These are phyloP conservation scores for Homalodisca vitripennis DNA, from an alignment of 1,140 invertebrate genomes.

Conservation along the genomic window DNA sequence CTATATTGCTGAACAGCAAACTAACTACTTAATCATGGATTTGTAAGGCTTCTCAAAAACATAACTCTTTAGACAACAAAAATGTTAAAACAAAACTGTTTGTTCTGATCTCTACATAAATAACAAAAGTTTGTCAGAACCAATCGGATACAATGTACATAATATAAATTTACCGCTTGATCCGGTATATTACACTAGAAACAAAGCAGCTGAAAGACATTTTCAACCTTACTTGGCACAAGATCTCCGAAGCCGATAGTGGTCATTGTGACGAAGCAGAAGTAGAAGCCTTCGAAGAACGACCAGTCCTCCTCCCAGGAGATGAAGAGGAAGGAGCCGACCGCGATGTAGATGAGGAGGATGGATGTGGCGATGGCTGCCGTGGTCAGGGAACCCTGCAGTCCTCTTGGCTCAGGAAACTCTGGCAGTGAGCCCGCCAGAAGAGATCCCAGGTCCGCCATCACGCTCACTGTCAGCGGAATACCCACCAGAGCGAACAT, in stretches of 20 bases:
- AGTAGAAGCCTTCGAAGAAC: constrained; percentile 92
- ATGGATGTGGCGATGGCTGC: constrained; percentile 69
- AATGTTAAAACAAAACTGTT: too few species aligned
- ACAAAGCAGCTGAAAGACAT: too few species aligned
- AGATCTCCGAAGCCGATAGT: constrained; percentile 92
- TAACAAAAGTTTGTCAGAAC: neutral
- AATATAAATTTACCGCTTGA: too few species aligned
- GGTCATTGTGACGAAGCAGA: constrained; percentile 93
- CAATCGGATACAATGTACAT: too few species aligned
- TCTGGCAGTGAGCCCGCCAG: constrained; percentile 73
- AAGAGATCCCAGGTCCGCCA: constrained; percentile 86
- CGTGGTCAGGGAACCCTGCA: constrained; percentile 45
- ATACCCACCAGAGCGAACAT: constrained; percentile 91
- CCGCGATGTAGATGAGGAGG: constrained; percentile 73
- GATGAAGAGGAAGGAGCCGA: constrained; percentile 63
- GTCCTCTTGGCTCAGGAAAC: constrained; percentile 31
- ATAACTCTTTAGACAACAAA: too few species aligned
- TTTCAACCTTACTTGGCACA: constrained; percentile 83
- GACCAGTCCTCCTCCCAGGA: constrained; percentile 85
- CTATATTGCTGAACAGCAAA: too few species aligned
- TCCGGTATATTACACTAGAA: too few species aligned
- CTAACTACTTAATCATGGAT: too few species aligned
- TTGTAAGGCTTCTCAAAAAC: too few species aligned
- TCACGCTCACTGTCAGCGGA: constrained; percentile 88
- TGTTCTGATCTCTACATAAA: neutral